A percentile compares a stretch with the other conserved stretches of the same genome.
Evolutionary conservation across 2,797 vertebrate species (phyloP).

Genomic region (Amphiprion clarkii): DNA sequence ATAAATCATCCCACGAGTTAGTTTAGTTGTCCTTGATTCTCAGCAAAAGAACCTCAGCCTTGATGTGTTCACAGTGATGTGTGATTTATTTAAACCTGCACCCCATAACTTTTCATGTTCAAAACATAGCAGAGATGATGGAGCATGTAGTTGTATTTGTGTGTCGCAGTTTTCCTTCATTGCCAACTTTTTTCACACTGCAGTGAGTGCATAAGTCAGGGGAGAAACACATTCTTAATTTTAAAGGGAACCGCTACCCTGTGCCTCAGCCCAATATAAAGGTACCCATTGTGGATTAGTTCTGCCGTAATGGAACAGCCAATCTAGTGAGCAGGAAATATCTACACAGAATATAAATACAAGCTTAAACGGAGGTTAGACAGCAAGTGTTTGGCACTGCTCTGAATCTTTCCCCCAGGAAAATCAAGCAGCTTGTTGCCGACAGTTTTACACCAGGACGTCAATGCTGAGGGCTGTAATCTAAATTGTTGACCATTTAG

Average conservation of each 20-base stretch:
- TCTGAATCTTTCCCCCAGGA: constrained; percentile 21
- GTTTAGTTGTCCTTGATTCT: constrained; percentile 16
- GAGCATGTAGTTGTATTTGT: not conserved
- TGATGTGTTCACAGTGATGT: constrained; percentile 1
- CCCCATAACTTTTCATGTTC: not conserved
- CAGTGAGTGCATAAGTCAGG: not conserved
- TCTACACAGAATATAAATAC: constrained; percentile 32
- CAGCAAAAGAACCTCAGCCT: not conserved
- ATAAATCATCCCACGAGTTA: constrained; percentile 7
- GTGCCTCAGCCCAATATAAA: too few species aligned
- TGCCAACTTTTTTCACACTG: not conserved
- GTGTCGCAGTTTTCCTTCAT: not conserved
- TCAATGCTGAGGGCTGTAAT: constrained; percentile 61
- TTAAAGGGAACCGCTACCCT: not conserved
- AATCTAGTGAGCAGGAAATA: constrained; percentile 12
- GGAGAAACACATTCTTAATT: not conserved
- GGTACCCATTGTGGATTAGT: not conserved
- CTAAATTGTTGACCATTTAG: constrained; percentile 75
- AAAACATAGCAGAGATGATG: not conserved
- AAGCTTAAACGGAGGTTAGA: constrained; percentile 26
- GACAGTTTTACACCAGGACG: constrained; percentile 62
- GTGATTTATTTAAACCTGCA: constrained; percentile 11
- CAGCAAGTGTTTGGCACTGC: constrained; percentile 31
- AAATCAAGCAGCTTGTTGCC: constrained; percentile 47
- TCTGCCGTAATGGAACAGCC: constrained; percentile 20